Base-by-base conservation (phyloP, 30 jellyfish, hydroid and myxozoan species). In the Aurelia aurita region DNA sequence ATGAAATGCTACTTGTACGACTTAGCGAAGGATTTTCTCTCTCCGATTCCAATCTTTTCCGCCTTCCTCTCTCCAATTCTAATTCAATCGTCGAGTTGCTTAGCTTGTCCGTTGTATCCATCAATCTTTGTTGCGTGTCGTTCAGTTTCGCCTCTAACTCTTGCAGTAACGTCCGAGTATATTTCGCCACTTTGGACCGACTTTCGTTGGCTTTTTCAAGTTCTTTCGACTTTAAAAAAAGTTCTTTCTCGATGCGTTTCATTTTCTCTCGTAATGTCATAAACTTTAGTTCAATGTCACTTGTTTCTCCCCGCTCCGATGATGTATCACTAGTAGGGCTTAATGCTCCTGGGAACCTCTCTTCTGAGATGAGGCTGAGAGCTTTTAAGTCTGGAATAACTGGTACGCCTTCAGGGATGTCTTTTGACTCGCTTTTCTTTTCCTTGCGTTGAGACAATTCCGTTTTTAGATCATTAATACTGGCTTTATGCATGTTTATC, bases 151-250 rank as follows among this genome's bases (percentile, higher is more conserved):
- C 90, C 47, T 95, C 99, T 27, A 95, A 89, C 82, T 95, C 99
- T 59, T 95, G 99, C n/a, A 95, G 73, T 68, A 95, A 68, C 1
- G 98, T 74, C 46, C 99, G 90, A 43, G 99, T 95, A 60, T 95
- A 95, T 46, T 95, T 95, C 25, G 99, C 99, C 34, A 95, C 99
- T 81, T 95, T 95, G 45, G 98, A 85, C 26, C 99, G 95, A 70
- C 99, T 89, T 81, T 95, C 99, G 74, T 95, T 95, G 34, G 99
- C 99, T 58, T 95, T 95, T 74, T 95, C 99, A 22, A 95, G 74
- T 57, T 95, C 99, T 76, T 95, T 95, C 63, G 99, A 95, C 53
- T 95, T 95, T 54, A 80, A 57, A 70, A 73, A 89, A 69, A 95
- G 84, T 66, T 95, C 99, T 43, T 85, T 85, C 58, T 95, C 99